These are phyloP conservation scores for Scatophagus argus DNA, from an alignment of 2,113 vertebrate genomes.

Conservation along the genomic window DNA sequence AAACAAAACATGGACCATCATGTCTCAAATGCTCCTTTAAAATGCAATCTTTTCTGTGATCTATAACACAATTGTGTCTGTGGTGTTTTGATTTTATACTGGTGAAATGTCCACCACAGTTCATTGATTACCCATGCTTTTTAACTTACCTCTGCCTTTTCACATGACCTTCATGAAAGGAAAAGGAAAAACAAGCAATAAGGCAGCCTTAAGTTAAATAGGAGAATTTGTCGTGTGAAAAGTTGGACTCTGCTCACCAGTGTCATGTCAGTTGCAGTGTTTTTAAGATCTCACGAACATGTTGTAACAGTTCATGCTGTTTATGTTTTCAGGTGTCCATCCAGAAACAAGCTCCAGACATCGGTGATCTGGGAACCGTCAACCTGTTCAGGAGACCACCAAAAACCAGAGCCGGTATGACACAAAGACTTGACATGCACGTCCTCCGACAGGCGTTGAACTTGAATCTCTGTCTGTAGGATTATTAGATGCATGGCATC, in stretches of 20 bases:
- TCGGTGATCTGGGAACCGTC: constrained; percentile 95
- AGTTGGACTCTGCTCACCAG: neutral
- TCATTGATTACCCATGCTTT: neutral
- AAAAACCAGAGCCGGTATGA: constrained; percentile 91
- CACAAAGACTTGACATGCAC: neutral
- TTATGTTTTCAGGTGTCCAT: constrained; percentile 91
- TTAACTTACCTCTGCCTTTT: neutral
- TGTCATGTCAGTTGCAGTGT: neutral
- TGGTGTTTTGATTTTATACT: neutral
- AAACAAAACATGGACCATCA: neutral
- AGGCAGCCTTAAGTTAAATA: neutral
- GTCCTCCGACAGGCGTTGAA: neutral
- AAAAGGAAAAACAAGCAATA: neutral
- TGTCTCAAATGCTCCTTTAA: neutral
- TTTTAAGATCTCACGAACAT: neutral
- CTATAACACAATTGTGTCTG: neutral
- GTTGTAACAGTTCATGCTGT: neutral
- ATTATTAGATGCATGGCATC: neutral
- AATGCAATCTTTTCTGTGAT: neutral
- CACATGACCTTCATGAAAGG: neutral
- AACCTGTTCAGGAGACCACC: constrained; percentile 91
- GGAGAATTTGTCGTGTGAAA: neutral
- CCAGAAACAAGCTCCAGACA: constrained; percentile 97
- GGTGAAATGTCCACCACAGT: too few species aligned
- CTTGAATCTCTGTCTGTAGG: neutral